phyloP scores from a whole-genome alignment of 1,140 invertebrate genomes.

The Macrobrachium rosenbergii region DNA sequence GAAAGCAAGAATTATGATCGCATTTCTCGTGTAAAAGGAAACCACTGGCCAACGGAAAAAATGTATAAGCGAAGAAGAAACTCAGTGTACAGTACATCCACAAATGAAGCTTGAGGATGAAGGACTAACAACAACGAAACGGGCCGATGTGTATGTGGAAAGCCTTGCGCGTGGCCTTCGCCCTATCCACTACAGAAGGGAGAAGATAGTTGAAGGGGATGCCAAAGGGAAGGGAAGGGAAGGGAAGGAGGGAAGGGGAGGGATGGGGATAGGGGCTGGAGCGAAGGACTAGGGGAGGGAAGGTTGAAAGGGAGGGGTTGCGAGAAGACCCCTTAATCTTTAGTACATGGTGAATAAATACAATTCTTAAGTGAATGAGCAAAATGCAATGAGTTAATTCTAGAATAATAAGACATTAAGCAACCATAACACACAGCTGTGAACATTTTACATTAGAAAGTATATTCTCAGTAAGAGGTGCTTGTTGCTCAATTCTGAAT shows the following conservation, averaged over 20 bases:
- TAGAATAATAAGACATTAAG: too few species aligned
- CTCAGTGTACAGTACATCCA: background rate
- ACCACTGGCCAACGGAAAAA: background rate
- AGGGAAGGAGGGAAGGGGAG: background rate
- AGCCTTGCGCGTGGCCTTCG: slow-evolving; percentile 14
- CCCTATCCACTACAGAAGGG: slow-evolving; percentile 17
- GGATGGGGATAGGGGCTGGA: background rate
- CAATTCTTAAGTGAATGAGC: too few species aligned
- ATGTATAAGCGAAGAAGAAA: background rate
- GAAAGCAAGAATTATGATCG: too few species aligned
- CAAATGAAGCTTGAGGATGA: background rate
- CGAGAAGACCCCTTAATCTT: background rate
- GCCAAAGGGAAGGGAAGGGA: background rate
- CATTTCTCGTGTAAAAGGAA: background rate
- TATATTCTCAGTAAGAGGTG: too few species aligned
- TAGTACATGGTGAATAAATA: too few species aligned
- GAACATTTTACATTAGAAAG: too few species aligned
- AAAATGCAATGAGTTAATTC: too few species aligned
- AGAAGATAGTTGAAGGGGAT: background rate
- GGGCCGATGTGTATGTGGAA: background rate
- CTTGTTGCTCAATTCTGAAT: too few species aligned
- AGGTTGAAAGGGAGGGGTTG: background rate
- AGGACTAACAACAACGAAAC: background rate
- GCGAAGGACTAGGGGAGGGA: background rate
- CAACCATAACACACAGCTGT: too few species aligned